Evolutionary conservation across 2,797 vertebrate species (phyloP).

Genomic region (Thamnophis elegans): DNA sequence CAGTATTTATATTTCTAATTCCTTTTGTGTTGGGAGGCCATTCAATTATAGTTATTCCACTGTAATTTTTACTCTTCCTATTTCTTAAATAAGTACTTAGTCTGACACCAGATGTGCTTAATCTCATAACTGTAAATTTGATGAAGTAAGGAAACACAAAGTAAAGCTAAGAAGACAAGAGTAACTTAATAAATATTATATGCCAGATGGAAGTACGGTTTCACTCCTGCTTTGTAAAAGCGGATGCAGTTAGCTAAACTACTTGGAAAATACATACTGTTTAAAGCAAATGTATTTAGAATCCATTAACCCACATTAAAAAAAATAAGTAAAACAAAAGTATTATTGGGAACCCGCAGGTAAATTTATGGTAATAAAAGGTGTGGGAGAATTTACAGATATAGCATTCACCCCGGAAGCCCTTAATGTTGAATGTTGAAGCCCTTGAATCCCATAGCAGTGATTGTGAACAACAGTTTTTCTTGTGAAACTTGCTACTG

Average conservation of each 20-base stretch:
- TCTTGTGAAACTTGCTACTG: background rate
- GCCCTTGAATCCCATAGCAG: background rate
- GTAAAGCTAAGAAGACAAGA: background rate
- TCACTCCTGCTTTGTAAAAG: background rate
- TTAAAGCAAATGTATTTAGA: slow-evolving; percentile 13
- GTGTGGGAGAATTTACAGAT: background rate
- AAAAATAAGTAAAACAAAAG: background rate
- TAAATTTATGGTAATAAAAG: background rate
- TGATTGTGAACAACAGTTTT: background rate
- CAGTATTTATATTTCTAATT: background rate
- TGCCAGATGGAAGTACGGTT: background rate
- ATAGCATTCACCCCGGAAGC: background rate
- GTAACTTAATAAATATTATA: background rate
- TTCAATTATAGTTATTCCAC: background rate
- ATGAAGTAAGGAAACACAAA: background rate
- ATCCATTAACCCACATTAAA: background rate
- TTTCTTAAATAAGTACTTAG: background rate
- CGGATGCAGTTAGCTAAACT: slow-evolving; percentile 4
- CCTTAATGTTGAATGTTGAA: background rate
- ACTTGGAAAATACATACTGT: slow-evolving; percentile 1
- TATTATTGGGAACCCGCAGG: background rate
- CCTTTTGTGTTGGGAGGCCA: background rate
- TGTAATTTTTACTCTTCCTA: background rate
- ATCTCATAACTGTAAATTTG: background rate
- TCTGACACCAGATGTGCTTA: background rate